Percentiles rank a stretch among this genome's conserved stretches.
Conservation (phyloP, 2,888 invertebrate genomes). For the Hypolimnas misippus region DNA sequence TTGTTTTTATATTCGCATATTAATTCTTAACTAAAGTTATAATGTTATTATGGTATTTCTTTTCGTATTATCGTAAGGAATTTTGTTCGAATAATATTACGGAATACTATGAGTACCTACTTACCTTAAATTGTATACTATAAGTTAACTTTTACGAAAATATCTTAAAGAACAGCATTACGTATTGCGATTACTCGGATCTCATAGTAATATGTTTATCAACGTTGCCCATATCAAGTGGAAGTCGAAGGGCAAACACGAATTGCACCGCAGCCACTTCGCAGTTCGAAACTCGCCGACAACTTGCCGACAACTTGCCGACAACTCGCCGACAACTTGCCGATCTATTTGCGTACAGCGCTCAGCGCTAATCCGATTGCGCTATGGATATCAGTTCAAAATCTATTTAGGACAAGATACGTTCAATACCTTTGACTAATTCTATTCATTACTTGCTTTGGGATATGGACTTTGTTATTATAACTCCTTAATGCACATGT, state of each 20-base stretch:
- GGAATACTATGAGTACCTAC: no score
- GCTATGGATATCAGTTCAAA: slow-evolving; percentile 31
- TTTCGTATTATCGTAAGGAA: no score
- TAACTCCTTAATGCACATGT: background rate
- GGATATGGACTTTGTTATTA: slow-evolving; percentile 14
- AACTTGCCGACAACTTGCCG: slow-evolving; percentile 50
- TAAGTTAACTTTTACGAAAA: no score
- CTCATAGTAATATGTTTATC: slow-evolving; percentile 33
- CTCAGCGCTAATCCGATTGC: slow-evolving; percentile 39
- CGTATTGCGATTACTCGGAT: no score
- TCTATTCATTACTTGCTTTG: slow-evolving; percentile 31
- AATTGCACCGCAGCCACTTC: slow-evolving; percentile 50
- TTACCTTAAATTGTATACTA: no score
- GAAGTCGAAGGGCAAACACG: slow-evolving; percentile 66
- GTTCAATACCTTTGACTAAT: slow-evolving; percentile 32
- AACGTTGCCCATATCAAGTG: slow-evolving; percentile 26
- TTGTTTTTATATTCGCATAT: no score
- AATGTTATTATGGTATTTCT: no score
- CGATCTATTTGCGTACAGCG: slow-evolving; percentile 62
- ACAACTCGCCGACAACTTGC: slow-evolving; percentile 54
- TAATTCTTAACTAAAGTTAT: no score
- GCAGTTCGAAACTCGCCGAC: slow-evolving; percentile 43
- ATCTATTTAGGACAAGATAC: slow-evolving; percentile 31
- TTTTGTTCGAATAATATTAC: no score
- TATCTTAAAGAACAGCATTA: no score